Evolutionary conservation across 2,888 invertebrate species (phyloP), one percentile per base, ranked within the genome.

Genomic region (Leptopilina syphax): DNA sequence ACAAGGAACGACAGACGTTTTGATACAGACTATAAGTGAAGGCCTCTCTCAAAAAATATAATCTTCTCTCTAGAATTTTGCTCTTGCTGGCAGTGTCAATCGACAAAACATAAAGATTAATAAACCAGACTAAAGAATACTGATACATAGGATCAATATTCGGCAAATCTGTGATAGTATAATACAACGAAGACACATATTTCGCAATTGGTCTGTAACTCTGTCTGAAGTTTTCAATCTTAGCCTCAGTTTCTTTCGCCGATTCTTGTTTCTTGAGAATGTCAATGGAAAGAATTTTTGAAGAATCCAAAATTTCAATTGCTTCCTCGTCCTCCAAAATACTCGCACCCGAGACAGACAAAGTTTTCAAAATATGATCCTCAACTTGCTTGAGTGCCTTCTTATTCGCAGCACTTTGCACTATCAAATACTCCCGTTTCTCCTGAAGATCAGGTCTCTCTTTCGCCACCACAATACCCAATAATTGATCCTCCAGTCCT

Each of bases 271-370:
- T 98, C 84, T 95, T 95, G 83, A 94, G 94, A 81, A 98, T 98
- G 88, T 97, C 97, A 80, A 95, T 94, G 0, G 98, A 96, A 60
- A 98, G 92, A 9, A 93, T 92, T 92, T 98, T 98, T 0, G 98
- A 97, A 4, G 96, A 96, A 90, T 97, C 97, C 68, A 98, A 93
- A 81, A 97, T 96, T 90, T 96, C 94, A 85, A 98, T 97, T 3
- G 98, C 98, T 4, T 94, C 94, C 92, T 98, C 98, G 91, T 98
- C 97, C 92, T 98, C 98, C 82, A 98, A 93, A 89, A 98, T 97
- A 90, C 97, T 97, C 2, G 97, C 97, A 90, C 97, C 96, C 1
- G 95, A 94, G 88, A 96, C 95, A 66, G 97, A 96, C 78, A 98
- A 92, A 0, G 97, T 98, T 87, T 95, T 94, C 73, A 98, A 93